These are phyloP conservation scores for Pristis pectinata DNA, from an alignment of 2,797 vertebrate genomes.

Conservation along the genomic window DNA sequence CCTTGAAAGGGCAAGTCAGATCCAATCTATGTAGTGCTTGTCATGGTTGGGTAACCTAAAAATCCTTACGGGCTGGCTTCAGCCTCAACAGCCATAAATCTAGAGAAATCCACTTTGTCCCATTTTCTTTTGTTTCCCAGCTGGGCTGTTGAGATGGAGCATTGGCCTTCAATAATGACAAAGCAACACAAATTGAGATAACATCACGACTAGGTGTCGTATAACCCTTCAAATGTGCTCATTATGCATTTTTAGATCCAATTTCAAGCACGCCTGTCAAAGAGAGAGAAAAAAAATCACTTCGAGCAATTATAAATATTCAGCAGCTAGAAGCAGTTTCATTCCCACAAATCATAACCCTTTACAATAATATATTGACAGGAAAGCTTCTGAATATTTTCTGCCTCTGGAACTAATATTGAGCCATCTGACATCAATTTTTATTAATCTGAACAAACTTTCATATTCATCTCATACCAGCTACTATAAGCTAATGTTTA, in stretches of 20 bases:
- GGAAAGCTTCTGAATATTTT: not conserved
- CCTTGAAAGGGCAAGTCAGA: conserved; percentile 31
- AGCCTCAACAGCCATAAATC: not conserved
- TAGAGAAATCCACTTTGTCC: conserved; percentile 8
- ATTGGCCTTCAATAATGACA: not conserved
- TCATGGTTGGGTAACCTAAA: not conserved
- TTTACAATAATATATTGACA: not conserved
- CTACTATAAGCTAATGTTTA: not conserved
- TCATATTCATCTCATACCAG: not conserved
- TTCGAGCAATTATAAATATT: conserved; percentile 9
- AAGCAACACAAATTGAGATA: conserved; percentile 3
- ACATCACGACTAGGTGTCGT: not conserved
- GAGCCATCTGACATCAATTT: not conserved
- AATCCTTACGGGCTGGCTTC: not conserved
- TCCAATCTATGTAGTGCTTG: conserved; percentile 7
- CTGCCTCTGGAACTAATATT: not conserved
- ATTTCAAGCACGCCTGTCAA: conserved; percentile 5
- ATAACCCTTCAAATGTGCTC: not conserved
- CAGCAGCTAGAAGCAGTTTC: not conserved
- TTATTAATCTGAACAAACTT: not conserved
- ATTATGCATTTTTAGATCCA: conserved; percentile 24
- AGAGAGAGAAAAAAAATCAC: not conserved
- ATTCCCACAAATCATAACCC: conserved; percentile 11
- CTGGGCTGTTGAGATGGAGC: not conserved
- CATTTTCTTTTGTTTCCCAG: not conserved